Conservation (phyloP, 2,113 vertebrate species). For the Suncus etruscus region DNA sequence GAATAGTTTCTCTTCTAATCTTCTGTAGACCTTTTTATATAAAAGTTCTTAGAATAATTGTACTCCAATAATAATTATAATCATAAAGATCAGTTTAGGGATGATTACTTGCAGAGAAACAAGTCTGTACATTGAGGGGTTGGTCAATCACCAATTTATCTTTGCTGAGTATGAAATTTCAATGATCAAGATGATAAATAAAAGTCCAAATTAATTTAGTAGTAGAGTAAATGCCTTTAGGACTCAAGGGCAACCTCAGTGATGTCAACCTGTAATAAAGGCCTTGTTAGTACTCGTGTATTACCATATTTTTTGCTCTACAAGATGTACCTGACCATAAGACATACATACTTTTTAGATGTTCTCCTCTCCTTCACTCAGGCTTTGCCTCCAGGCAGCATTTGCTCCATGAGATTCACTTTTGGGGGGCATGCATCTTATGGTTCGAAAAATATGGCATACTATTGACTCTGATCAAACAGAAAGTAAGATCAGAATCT, state of each 20-base stretch:
- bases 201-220: not conserved
- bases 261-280: not conserved
- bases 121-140: constrained; percentile 26
- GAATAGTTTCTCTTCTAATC: constrained; percentile 10
- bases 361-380: too few relatives aligned
- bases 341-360: too few relatives aligned
- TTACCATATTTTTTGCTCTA: not conserved
- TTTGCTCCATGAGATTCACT: too few relatives aligned
- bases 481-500: constrained; percentile 5
- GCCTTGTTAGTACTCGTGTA: not conserved
- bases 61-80: constrained; percentile 14
- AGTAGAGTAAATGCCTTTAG: not conserved
- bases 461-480: constrained; percentile 14
- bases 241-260: not conserved
- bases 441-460: not conserved
- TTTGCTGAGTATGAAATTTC: constrained; percentile 16
- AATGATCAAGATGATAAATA: not conserved
- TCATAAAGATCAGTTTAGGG: constrained; percentile 25
- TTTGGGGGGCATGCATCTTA: not conserved
- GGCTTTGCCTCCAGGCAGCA: too few relatives aligned
- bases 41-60: constrained; percentile 41
- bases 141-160: not conserved
- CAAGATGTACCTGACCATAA: too few relatives aligned
- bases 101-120: constrained; percentile 10
- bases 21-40: not conserved